Evolutionary conservation across 2,888 invertebrate species (phyloP), one percentile per base, ranked within the genome.

Genomic region (Arctia plantaginis): DNA sequence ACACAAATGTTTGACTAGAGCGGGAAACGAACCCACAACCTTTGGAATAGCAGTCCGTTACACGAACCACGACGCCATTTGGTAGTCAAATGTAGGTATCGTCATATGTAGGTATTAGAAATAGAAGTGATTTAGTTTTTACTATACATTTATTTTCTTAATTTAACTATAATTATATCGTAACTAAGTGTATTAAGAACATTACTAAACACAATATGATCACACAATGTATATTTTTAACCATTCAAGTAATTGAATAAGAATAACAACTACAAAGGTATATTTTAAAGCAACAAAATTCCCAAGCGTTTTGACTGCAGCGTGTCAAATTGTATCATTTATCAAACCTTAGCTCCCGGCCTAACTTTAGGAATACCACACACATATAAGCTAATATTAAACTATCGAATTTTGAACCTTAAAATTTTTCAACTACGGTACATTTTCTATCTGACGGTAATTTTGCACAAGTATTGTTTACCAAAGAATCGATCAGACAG

Each of bases 251-350:
- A 62, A 7, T 62, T 62, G 13, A 77, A 67, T 69, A 74, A 73
- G 23, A 73, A 74, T 59, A 74, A 69, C 70, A 69, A 76, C 73
- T 73, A 51, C 80, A 86, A 76, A 84, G 88, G 87, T 79, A n/a
- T 71, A 80, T 83, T 85, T 86, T 86, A 89, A 90, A 90, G 89
- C 89, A 89, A 87, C 80, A 76, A 76, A 81, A 85, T 91, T 90
- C 90, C 89, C 90, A 91, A 88, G 86, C 86, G 82, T 80, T 84
- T 71, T 79, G 80, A 80, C 84, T 85, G 80, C 81, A 77, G 84
- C 86, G 87, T 88, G 86, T 87, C 89, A 87, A 90, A 90, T 88
- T 77, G 75, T 71, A 88, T 89, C 89, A 91, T 91, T 91, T 88
- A 90, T 91, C 91, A 91, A 85, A 78, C 84, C 81, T 75, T 79